phyloP scores from a whole-genome alignment of 1,140 invertebrate species.

The Aethina tumida region DNA sequence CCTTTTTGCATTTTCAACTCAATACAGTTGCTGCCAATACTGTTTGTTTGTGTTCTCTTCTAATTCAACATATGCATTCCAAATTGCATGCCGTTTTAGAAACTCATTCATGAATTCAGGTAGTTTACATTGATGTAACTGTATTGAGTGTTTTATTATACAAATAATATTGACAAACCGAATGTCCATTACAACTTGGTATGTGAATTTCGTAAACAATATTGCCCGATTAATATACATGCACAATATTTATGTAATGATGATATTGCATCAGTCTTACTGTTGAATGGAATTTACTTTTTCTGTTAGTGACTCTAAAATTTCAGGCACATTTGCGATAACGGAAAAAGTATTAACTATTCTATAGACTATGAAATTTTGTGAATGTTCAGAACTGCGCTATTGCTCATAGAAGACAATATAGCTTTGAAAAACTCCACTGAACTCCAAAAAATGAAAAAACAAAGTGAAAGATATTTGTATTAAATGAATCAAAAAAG shows the following conservation, averaged over 20 bases:
- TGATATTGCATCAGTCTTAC: constrained; percentile 4
- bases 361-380: too few relatives aligned
- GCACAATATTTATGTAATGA: constrained; percentile 11
- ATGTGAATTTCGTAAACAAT: constrained; percentile 4
- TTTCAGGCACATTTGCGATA: too few relatives aligned
- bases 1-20: constrained; percentile 7
- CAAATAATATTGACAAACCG: not conserved
- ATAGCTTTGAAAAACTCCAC: constrained; percentile 15
- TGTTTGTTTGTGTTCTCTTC: too few relatives aligned
- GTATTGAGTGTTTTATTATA: not conserved
- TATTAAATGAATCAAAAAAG: constrained; percentile 10
- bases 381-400: constrained; percentile 10
- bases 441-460: constrained; percentile 5
- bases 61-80: too few relatives aligned
- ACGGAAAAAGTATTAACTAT: too few relatives aligned
- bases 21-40: not conserved
- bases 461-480: constrained; percentile 2
- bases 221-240: constrained; percentile 4
- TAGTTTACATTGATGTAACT: too few relatives aligned
- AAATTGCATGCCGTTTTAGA: too few relatives aligned
- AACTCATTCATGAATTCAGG: too few relatives aligned
- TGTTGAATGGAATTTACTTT: constrained; percentile 8
- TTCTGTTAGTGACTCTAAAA: constrained; percentile 4
- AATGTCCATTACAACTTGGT: too few relatives aligned
- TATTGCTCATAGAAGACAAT: constrained; percentile 25